phyloP scores from a whole-genome alignment of 2,113 vertebrate species.

The Vidua macroura region DNA sequence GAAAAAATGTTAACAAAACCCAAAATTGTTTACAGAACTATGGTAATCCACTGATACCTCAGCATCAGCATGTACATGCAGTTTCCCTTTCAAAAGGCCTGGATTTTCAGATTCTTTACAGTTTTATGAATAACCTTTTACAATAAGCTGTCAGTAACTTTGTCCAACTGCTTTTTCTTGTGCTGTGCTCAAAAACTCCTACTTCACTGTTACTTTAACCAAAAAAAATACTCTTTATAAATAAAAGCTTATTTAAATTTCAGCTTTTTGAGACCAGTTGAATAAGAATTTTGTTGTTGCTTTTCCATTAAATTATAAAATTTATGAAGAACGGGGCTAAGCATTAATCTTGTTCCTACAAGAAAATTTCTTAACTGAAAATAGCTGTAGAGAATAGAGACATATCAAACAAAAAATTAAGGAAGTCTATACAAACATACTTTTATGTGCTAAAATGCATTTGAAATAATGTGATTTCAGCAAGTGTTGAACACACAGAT shows the following conservation, averaged over 20 bases:
- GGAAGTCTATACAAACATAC: accelerated
- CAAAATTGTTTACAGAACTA: constrained; percentile 4
- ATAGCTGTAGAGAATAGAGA: background rate
- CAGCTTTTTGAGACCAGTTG: background rate
- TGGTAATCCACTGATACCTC: background rate
- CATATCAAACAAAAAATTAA: background rate
- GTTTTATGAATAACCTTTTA: background rate
- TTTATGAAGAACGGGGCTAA: background rate
- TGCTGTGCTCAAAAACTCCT: background rate
- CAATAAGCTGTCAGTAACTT: background rate
- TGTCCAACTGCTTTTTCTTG: background rate
- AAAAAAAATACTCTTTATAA: background rate
- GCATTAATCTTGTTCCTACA: background rate
- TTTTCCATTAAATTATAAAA: background rate
- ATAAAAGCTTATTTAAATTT: background rate
- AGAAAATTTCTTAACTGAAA: background rate
- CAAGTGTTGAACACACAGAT: background rate
- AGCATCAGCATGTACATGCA: background rate
- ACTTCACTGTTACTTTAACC: background rate
- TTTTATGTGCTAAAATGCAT: background rate
- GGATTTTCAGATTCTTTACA: background rate
- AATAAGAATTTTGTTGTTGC: background rate
- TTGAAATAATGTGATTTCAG: background rate
- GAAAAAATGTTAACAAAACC: constrained; percentile 36
- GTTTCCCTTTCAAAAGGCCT: background rate